Evolutionary conservation across 2,797 vertebrate species (phyloP), one percentile per base, ranked within the genome.

Genomic region (Nothura maculosa): DNA sequence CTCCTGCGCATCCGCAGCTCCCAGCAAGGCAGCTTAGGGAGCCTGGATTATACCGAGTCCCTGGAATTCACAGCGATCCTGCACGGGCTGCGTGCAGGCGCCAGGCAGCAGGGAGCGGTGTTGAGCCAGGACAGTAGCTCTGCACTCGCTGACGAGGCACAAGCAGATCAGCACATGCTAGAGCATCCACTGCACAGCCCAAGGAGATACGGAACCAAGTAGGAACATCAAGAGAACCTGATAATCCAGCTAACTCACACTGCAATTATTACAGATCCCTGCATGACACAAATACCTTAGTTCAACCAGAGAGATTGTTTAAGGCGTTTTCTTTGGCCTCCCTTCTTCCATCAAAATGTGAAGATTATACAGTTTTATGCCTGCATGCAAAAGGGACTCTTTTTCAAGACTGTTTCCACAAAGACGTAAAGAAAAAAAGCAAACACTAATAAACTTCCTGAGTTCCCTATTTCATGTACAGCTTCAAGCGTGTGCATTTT

Each of bases 261-360:
- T 90, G 89, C 50, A 81, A 36, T 92, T 64, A 77, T 72, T 68
- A 85, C 14, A 90, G 80, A 93, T 78, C 85, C 92, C 91, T 89
- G 92, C 93, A 83, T 63, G 67, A 42, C 73, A 27, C 58, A 77
- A 76, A 79, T 60, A 12, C 30, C 42, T 42, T 72, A 32, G 43
- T 82, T 74, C 61, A 75, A 78, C 70, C 80, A 79, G 30, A 90
- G 48, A 88, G 28, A 75, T 66, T 72, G 40, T 27, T 91, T 89
- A 94, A 96, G 94, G 87, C 85, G 92, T 94, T 94, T 95, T 90
- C 94, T 95, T 93, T 92, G 93, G 89, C 89, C 91, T 94, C 68
- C 47, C 73, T 87, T 55, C 70, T 81, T 77, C 73, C 74, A 83
- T 50, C 76, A 85, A 48, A 91, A 96, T 81, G 77, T 73, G 43